Conservation (phyloP, 2,888 invertebrate species). For the Brachynemurus nebulosus region DNA sequence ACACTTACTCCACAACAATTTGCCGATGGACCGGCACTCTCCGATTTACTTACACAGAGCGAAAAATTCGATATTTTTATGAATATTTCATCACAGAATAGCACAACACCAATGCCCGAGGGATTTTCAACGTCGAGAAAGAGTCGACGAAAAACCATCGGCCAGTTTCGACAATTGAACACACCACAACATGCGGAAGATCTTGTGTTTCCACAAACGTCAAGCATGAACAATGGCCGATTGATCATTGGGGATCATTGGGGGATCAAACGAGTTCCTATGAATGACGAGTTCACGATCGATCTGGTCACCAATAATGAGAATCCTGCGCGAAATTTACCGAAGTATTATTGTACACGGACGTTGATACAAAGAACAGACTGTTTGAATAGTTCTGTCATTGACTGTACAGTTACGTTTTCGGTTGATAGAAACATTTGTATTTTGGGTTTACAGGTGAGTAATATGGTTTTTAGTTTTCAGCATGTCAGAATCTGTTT, state of each 20-base stretch:
- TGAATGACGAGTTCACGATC: no score
- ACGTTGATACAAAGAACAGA: conserved; percentile 52
- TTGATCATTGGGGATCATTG: no score
- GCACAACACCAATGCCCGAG: conserved; percentile 56
- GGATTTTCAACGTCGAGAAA: conserved; percentile 48
- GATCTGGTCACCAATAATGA: no score
- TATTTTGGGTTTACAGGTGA: conserved; percentile 53
- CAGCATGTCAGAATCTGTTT: no score
- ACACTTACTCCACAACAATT: conserved; percentile 70
- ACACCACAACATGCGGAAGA: background rate
- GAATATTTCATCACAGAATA: conserved; percentile 60
- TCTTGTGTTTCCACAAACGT: no score
- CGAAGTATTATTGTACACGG: conserved; percentile 55
- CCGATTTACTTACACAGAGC: conserved; percentile 55
- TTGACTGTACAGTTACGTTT: conserved; percentile 68
- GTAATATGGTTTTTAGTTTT: background rate
- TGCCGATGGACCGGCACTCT: conserved; percentile 67
- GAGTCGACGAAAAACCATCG: background rate
- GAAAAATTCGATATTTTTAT: conserved; percentile 71
- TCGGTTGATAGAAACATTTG: conserved; percentile 70
- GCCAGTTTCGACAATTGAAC: background rate
- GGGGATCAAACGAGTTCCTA: no score
- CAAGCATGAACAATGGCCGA: no score
- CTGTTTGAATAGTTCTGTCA: conserved; percentile 57
- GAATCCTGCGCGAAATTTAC: conserved; percentile 11